A percentile compares a stretch with the other conserved stretches of the same genome.
Evolutionary conservation across 2,888 invertebrate genomes (phyloP).

Genomic region (Hecatera dysodea): DNA sequence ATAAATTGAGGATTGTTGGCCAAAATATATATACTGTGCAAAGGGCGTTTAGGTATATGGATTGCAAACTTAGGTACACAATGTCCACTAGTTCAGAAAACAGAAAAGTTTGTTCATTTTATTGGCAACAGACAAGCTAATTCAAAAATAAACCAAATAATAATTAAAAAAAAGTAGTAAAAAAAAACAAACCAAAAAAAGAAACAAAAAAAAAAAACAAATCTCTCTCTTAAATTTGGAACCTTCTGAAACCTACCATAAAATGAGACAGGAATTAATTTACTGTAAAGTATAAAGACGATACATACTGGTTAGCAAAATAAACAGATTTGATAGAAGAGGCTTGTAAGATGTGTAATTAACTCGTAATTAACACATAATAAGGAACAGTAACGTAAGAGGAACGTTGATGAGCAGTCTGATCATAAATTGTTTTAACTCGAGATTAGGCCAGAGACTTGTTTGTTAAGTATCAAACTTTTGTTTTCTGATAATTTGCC

Average conservation of each 20-base stretch:
- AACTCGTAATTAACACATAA: conserved; percentile 64
- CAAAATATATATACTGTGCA: neutral
- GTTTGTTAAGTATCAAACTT: conserved; percentile 6
- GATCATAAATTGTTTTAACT: conserved; percentile 60
- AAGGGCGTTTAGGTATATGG: neutral
- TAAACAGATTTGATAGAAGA: conserved; percentile 51
- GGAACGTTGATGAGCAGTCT: conserved; percentile 50
- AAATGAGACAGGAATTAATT: conserved; percentile 28
- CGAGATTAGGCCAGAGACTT: conserved; percentile 28
- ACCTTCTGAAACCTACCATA: neutral
- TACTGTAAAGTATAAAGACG: conserved; percentile 11
- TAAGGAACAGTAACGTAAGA: conserved; percentile 44
- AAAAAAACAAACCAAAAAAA: no score
- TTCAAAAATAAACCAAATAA: no score
- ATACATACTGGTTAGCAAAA: conserved; percentile 22
- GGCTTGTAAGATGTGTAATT: conserved; percentile 53
- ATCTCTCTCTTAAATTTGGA: neutral
- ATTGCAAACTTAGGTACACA: neutral
- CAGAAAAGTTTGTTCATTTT: neutral
- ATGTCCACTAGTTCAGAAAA: neutral
- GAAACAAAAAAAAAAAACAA: no score
- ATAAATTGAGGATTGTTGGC: neutral
- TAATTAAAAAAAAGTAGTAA: no score
- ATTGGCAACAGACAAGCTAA: neutral
- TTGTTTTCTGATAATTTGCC: conserved; percentile 17